phyloP scores from a whole-genome alignment of 2,888 invertebrate species.

The Cepaea hortensis region DNA sequence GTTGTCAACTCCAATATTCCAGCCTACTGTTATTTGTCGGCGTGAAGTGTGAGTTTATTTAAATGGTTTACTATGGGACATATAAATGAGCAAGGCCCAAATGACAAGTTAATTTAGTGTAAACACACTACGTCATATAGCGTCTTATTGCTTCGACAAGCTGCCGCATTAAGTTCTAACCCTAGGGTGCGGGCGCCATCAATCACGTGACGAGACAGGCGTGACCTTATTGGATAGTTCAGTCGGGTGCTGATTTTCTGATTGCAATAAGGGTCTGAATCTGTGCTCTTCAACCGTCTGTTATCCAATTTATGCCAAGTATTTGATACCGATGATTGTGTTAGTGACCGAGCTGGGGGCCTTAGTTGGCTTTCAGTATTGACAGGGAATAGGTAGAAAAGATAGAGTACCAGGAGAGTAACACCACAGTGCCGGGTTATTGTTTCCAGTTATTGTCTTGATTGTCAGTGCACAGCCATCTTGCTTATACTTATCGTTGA shows the following conservation, averaged over 20 bases:
- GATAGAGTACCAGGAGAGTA: too few relatives aligned
- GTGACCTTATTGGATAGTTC: slow-evolving; percentile 39
- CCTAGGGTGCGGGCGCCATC: slow-evolving; percentile 18
- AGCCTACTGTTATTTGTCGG: too few relatives aligned
- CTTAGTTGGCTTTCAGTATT: neutral
- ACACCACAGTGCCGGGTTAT: too few relatives aligned
- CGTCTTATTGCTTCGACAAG: neutral
- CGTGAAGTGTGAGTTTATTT: too few relatives aligned
- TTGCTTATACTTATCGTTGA: too few relatives aligned
- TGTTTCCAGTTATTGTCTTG: too few relatives aligned
- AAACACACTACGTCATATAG: slow-evolving; percentile 2
- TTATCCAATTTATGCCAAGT: slow-evolving; percentile 34
- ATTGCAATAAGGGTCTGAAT: slow-evolving; percentile 38
- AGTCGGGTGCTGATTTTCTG: slow-evolving; percentile 36
- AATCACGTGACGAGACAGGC: slow-evolving; percentile 33
- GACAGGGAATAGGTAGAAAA: neutral
- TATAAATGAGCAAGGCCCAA: too few relatives aligned
- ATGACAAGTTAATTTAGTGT: too few relatives aligned
- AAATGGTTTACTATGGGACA: too few relatives aligned
- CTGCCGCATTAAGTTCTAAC: neutral
- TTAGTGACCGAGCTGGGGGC: slow-evolving; percentile 13
- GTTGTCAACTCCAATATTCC: too few relatives aligned
- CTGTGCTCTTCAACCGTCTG: neutral
- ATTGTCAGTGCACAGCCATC: too few relatives aligned
- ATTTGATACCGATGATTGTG: slow-evolving; percentile 31